These are phyloP conservation scores for Galagoides demidoff DNA, from an alignment of 2,797 vertebrate species.

Conservation along the genomic window DNA sequence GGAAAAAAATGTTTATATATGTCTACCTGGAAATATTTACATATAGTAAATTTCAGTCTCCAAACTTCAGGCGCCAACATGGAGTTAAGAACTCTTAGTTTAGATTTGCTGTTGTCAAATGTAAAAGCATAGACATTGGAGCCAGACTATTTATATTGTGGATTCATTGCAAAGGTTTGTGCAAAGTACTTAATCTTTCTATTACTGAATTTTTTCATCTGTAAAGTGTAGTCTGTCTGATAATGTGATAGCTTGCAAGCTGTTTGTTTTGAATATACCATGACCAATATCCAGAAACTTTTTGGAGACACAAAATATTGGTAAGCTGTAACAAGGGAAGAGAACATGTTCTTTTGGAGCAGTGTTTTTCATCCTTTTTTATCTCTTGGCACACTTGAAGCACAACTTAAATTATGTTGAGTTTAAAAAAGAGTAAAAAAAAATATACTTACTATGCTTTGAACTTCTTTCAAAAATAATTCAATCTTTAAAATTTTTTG, in stretches of 20 bases:
- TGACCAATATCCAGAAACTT: background rate
- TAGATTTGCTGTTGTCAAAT: background rate
- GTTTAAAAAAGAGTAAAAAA: too few species aligned
- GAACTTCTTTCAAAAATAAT: too few species aligned
- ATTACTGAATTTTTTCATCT: background rate
- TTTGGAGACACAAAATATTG: background rate
- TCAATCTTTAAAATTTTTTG: too few species aligned
- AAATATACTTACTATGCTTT: too few species aligned
- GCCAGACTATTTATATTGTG: background rate
- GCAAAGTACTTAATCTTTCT: background rate
- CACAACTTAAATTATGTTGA: too few species aligned
- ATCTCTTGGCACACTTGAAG: too few species aligned
- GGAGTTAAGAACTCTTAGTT: background rate
- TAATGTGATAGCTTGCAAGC: background rate
- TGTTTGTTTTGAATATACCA: background rate
- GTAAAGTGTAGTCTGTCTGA: background rate
- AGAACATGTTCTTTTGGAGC: background rate
- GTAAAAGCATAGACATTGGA: background rate
- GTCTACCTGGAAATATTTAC: background rate
- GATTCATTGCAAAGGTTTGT: background rate
- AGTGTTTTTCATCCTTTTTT: too few species aligned
- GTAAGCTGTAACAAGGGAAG: background rate
- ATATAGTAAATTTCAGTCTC: background rate
- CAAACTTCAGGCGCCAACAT: background rate
- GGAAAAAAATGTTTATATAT: background rate